These are phyloP conservation scores for Agrotis exclamationis DNA, from an alignment of 2,888 invertebrate species.

Conservation along the genomic window DNA sequence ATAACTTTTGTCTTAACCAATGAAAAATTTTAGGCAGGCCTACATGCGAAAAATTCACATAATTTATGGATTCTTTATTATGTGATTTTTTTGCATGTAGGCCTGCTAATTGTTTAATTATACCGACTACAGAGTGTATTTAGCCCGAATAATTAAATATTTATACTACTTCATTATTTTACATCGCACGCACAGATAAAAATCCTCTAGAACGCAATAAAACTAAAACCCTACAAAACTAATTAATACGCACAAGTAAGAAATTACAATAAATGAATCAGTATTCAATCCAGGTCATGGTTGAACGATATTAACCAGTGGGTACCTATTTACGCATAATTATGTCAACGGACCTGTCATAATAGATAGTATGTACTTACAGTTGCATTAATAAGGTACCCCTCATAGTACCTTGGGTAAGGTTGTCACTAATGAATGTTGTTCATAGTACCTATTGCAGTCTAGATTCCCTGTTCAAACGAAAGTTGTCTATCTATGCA, in stretches of 20 bases:
- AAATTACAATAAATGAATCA: constrained; percentile 46
- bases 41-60: too few relatives aligned
- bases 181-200: neutral
- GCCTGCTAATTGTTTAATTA: too few relatives aligned
- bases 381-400: constrained; percentile 7
- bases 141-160: too few relatives aligned
- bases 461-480: neutral
- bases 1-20: too few relatives aligned
- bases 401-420: neutral
- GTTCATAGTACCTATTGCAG: neutral
- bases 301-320: constrained; percentile 29
- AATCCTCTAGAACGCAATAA: neutral
- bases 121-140: too few relatives aligned
- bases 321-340: constrained; percentile 46
- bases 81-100: too few relatives aligned
- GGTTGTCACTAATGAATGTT: too few relatives aligned
- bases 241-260: constrained; percentile 11
- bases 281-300: constrained; percentile 49
- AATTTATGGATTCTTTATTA: too few relatives aligned
- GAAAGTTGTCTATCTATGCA: neutral
- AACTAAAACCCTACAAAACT: constrained; percentile 14
- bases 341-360: constrained; percentile 42
- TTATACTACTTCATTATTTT: too few relatives aligned
- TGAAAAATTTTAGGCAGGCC: too few relatives aligned
- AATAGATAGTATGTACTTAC: constrained; percentile 25